Evolutionary conservation across 2,113 vertebrate genomes (phyloP).

Genomic region (Macquaria ambigua): DNA sequence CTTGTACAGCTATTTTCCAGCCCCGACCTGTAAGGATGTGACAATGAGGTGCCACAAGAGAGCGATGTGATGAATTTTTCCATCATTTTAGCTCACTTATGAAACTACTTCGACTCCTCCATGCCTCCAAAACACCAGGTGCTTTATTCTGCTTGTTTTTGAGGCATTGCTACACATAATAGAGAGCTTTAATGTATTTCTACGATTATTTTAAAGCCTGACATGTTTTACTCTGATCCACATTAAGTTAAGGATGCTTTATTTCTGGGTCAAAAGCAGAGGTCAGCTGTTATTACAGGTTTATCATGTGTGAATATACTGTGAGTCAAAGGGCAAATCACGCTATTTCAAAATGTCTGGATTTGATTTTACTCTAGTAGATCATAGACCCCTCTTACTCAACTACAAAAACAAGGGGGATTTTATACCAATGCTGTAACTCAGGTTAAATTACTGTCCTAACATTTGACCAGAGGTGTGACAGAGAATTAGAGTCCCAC

Average conservation of each 20-base stretch:
- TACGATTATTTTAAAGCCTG: neutral
- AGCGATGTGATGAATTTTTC: slow-evolving; percentile 50
- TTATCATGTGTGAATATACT: neutral
- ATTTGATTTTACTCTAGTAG: slow-evolving; percentile 25
- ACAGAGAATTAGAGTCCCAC: slow-evolving; percentile 23
- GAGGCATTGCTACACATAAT: neutral
- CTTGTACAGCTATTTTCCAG: slow-evolving; percentile 49
- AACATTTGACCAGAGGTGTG: slow-evolving; percentile 40
- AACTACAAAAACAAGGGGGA: slow-evolving; percentile 39
- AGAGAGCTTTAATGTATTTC: neutral
- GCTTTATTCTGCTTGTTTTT: slow-evolving; percentile 26
- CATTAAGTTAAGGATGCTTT: neutral
- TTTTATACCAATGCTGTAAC: slow-evolving; percentile 14
- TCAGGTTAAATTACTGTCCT: slow-evolving; percentile 34
- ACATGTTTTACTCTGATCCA: neutral
- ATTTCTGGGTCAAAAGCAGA: neutral
- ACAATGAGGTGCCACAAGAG: slow-evolving; percentile 54
- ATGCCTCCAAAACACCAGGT: slow-evolving; percentile 1
- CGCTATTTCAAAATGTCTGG: slow-evolving; percentile 40
- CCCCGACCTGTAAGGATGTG: slow-evolving; percentile 31
- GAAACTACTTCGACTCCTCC: slow-evolving; percentile 33
- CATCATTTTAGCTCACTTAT: slow-evolving; percentile 27
- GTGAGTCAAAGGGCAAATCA: neutral
- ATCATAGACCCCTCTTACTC: neutral
- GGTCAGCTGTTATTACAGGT: neutral